Evolutionary conservation across 2,888 invertebrate genomes (phyloP).

Genomic region (Tetranychus piercei): DNA sequence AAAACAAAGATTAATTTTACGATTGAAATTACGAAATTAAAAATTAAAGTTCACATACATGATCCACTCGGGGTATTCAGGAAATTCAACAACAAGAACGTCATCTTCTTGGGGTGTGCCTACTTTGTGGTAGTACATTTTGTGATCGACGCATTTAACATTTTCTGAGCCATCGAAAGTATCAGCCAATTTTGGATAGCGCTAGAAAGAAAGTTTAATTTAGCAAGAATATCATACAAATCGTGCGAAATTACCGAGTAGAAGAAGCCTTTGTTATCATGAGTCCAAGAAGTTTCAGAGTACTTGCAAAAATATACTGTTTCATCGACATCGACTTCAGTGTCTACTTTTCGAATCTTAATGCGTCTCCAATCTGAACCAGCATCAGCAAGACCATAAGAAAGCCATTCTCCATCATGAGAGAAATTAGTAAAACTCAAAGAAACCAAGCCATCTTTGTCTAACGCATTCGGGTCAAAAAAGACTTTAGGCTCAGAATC

Average conservation of each 20-base stretch:
- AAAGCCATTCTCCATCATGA: slow-evolving; percentile 69
- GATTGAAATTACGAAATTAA: background rate
- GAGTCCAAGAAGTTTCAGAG: slow-evolving; percentile 76
- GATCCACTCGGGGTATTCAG: slow-evolving; percentile 68
- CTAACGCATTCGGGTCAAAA: slow-evolving; percentile 80
- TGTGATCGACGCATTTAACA: slow-evolving; percentile 66
- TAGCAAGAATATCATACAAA: background rate
- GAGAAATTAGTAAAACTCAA: slow-evolving; percentile 58
- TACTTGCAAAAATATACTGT: slow-evolving; percentile 78
- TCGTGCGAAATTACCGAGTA: slow-evolving; percentile 37
- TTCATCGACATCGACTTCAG: slow-evolving; percentile 67
- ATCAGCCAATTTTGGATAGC: slow-evolving; percentile 59
- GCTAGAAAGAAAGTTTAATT: slow-evolving; percentile 36
- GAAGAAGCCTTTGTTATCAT: slow-evolving; percentile 82
- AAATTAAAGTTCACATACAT: slow-evolving; percentile 44
- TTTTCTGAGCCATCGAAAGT: slow-evolving; percentile 84
- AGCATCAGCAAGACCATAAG: slow-evolving; percentile 74
- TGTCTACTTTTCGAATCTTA: slow-evolving; percentile 33
- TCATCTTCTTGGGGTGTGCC: slow-evolving; percentile 70
- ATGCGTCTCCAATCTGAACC: slow-evolving; percentile 95
- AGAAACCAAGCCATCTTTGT: slow-evolving; percentile 54
- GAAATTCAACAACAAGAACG: slow-evolving; percentile 67
- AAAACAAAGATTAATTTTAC: slow-evolving; percentile 38
- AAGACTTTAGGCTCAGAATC: slow-evolving; percentile 61
- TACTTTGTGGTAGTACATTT: slow-evolving; percentile 74